phyloP scores from a whole-genome alignment of 2,113 vertebrate genomes.

The Oncorhynchus gorbuscha region DNA sequence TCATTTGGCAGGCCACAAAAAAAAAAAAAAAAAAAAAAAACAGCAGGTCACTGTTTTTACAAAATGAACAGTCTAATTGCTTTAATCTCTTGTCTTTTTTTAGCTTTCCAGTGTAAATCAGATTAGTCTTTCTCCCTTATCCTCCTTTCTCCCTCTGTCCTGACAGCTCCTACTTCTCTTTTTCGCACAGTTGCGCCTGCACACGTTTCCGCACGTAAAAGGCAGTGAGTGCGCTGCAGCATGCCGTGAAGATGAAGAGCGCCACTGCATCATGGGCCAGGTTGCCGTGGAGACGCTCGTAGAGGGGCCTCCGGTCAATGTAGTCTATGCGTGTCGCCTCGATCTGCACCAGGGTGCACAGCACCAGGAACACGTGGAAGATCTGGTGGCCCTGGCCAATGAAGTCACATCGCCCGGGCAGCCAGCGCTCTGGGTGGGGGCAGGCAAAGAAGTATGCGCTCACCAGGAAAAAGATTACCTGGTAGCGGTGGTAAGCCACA shows the following conservation, averaged over 20 bases:
- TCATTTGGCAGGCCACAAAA: slow-evolving; percentile 66
- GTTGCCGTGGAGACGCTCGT: slow-evolving; percentile 80
- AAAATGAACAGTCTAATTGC: slow-evolving; percentile 40
- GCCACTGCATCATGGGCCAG: slow-evolving; percentile 80
- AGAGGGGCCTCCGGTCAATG: slow-evolving; percentile 77
- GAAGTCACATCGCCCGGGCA: slow-evolving; percentile 87
- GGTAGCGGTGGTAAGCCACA: slow-evolving; percentile 85
- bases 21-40: slow-evolving; percentile 36
- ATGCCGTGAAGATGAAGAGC: slow-evolving; percentile 82
- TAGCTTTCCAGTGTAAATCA: slow-evolving; percentile 33
- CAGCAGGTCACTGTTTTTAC: slow-evolving; percentile 44
- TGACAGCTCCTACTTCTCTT: slow-evolving; percentile 70
- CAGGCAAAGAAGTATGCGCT: slow-evolving; percentile 90
- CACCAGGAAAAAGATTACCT: slow-evolving; percentile 88
- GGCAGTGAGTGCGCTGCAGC: slow-evolving; percentile 84
- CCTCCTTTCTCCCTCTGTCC: neutral
- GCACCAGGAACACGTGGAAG: slow-evolving; percentile 88
- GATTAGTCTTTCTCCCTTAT: neutral
- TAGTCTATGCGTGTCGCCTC: slow-evolving; percentile 90
- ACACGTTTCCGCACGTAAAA: slow-evolving; percentile 81
- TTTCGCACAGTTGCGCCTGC: slow-evolving; percentile 71
- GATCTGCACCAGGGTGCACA: slow-evolving; percentile 90
- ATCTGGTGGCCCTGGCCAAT: slow-evolving; percentile 94
- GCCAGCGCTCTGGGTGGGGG: slow-evolving; percentile 89
- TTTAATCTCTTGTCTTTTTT: slow-evolving; percentile 30